Percentiles rank a stretch among this genome's conserved stretches.
Conservation (phyloP, 2,888 invertebrate species). For the Sturmia bella region DNA sequence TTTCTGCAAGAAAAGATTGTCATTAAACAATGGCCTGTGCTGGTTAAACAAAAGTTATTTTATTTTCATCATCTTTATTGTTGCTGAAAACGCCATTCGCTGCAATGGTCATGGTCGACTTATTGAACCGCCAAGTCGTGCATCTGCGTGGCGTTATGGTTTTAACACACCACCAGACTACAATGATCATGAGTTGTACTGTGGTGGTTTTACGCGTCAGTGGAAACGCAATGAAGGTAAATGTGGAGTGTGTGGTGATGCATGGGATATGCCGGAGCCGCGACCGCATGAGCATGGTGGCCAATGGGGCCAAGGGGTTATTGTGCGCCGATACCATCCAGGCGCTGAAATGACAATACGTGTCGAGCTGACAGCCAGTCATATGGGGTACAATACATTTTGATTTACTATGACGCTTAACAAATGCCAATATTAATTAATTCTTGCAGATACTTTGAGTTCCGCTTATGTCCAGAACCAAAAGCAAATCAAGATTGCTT, state of each 20-base stretch:
- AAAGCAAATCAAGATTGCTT: slow-evolving; percentile 89
- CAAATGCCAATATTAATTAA: background rate
- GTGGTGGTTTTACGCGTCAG: slow-evolving; percentile 93
- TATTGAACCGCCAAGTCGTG: slow-evolving; percentile 92
- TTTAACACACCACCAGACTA: slow-evolving; percentile 94
- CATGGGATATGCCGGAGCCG: slow-evolving; percentile 88
- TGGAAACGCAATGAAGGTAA: slow-evolving; percentile 91
- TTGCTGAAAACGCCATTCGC: slow-evolving; percentile 47
- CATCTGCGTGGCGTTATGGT: slow-evolving; percentile 94
- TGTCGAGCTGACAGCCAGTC: slow-evolving; percentile 93
- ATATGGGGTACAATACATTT: slow-evolving; percentile 85
- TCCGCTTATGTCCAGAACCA: slow-evolving; percentile 89
- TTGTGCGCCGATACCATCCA: slow-evolving; percentile 89
- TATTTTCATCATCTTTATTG: slow-evolving; percentile 24
- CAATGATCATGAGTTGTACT: slow-evolving; percentile 93
- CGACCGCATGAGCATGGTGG: slow-evolving; percentile 92
- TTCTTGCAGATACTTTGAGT: slow-evolving; percentile 87
- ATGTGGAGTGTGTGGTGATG: slow-evolving; percentile 93
- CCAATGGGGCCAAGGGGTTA: slow-evolving; percentile 90
- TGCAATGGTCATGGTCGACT: slow-evolving; percentile 80
- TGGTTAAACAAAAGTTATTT: slow-evolving; percentile 29
- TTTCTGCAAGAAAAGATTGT: slow-evolving; percentile 25
- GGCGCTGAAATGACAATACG: slow-evolving; percentile 87
- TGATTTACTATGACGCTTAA: background rate
- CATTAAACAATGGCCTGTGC: slow-evolving; percentile 12